Evolutionary conservation across 1,140 invertebrate species (phyloP).

Genomic region (Sycophila sp.): DNA sequence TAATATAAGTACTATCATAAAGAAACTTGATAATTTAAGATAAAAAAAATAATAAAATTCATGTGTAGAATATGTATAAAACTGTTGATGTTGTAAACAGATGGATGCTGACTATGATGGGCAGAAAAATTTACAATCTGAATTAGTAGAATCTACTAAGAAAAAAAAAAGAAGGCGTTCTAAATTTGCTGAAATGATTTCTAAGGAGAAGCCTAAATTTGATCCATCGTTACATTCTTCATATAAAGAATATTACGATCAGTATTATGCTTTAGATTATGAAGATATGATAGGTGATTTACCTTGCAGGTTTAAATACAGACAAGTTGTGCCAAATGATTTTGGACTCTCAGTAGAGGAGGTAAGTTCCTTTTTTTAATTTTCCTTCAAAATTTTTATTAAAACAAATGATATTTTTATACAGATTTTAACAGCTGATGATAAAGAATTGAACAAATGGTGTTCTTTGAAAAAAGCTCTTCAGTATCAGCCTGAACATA

Average conservation of each 20-base stretch:
- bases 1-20: conserved; percentile 26
- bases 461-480: conserved; percentile 90
- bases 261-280: conserved; percentile 94
- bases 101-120: conserved; percentile 91
- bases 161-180: conserved; percentile 72
- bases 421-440: conserved; percentile 89
- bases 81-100: conserved; percentile 63
- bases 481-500: conserved; percentile 79
- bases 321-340: conserved; percentile 87
- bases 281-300: conserved; percentile 94
- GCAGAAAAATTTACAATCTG: conserved; percentile 65
- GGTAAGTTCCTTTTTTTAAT: conserved; percentile 64
- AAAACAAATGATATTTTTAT: conserved; percentile 17
- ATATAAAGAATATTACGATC: conserved; percentile 90
- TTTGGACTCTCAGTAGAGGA: conserved; percentile 93
- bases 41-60: conserved; percentile 21
- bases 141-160: conserved; percentile 67
- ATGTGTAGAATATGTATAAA: no score
- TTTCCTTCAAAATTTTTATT: neutral
- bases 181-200: conserved; percentile 78
- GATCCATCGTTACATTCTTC: conserved; percentile 77
- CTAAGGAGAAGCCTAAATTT: conserved; percentile 82
- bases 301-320: conserved; percentile 93
- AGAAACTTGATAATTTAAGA: neutral
- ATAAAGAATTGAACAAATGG: conserved; percentile 95